phyloP scores from a whole-genome alignment of 2,888 invertebrate genomes.

The Ernsta delagoae region DNA sequence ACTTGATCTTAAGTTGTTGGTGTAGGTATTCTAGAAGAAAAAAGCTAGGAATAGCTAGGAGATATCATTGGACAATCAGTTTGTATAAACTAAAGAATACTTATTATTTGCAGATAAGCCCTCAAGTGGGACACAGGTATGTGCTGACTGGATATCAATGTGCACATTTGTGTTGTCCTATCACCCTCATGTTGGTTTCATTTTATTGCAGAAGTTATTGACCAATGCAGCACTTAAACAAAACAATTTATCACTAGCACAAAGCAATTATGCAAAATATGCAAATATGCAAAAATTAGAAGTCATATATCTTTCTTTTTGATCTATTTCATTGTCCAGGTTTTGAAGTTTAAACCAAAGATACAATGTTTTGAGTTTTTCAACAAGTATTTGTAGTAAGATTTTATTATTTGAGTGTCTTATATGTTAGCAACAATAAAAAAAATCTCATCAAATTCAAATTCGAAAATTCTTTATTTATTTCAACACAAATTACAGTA shows the following conservation, averaged over 20 bases:
- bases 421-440: too few species aligned
- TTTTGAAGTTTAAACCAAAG: too few species aligned
- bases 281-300: neutral
- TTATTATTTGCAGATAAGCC: slow-evolving; percentile 31
- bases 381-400: too few species aligned
- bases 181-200: neutral
- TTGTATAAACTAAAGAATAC: slow-evolving; percentile 4
- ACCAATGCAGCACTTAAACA: neutral
- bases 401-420: too few species aligned
- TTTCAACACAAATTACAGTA: too few species aligned
- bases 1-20: too few species aligned
- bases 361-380: too few species aligned
- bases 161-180: slow-evolving; percentile 16
- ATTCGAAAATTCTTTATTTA: too few species aligned
- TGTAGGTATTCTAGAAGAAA: too few species aligned
- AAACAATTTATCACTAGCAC: neutral
- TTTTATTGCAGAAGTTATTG: neutral
- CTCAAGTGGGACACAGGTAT: slow-evolving; percentile 24
- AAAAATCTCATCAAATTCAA: too few species aligned
- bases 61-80: too few species aligned
- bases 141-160: slow-evolving; percentile 13
- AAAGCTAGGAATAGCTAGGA: too few species aligned
- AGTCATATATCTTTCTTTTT: neutral
- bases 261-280: neutral
- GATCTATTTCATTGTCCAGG: neutral